A percentile compares a stretch with the other conserved stretches of the same genome.
These are phyloP conservation scores for Ataeniobius toweri DNA, from an alignment of 2,797 vertebrate species.

Conservation along the genomic window DNA sequence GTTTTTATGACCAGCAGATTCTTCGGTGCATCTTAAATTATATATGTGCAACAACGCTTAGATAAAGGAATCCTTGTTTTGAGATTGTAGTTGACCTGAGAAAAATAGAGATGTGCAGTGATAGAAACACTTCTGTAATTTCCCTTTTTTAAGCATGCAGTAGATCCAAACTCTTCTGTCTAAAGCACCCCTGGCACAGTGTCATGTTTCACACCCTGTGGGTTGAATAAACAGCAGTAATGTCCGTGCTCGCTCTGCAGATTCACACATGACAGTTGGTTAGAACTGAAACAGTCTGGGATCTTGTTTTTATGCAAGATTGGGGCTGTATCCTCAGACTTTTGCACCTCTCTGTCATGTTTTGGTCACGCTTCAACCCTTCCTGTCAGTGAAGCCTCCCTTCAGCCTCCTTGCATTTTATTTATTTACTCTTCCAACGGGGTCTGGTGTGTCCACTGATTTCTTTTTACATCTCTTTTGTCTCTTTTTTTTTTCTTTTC, in stretches of 20 bases:
- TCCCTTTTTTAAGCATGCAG: not conserved
- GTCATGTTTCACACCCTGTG: conserved; percentile 2
- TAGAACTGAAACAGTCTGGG: conserved; percentile 18
- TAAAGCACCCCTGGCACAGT: not conserved
- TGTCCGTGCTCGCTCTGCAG: conserved; percentile 31
- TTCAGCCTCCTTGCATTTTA: conserved; percentile 28
- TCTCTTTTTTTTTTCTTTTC: conserved; percentile 3
- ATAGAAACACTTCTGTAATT: not conserved
- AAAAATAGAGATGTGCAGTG: not conserved
- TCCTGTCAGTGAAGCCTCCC: conserved; percentile 36
- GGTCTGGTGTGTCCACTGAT: conserved; percentile 5
- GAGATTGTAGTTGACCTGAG: not conserved
- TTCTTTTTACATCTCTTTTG: conserved; percentile 1
- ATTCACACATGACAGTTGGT: conserved; percentile 46
- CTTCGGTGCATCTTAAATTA: not conserved
- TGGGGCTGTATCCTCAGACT: conserved; percentile 18
- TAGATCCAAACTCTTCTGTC: not conserved
- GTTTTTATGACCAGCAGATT: too few species aligned
- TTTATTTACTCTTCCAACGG: conserved; percentile 39
- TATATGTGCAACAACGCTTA: not conserved
- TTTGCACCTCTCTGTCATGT: conserved; percentile 38
- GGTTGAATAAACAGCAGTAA: conserved; percentile 26
- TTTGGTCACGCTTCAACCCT: conserved; percentile 46
- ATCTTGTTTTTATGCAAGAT: conserved; percentile 31
- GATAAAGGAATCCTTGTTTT: not conserved